Evolutionary conservation across 2,113 vertebrate genomes (phyloP).

Genomic region (Nycticorax nycticorax): DNA sequence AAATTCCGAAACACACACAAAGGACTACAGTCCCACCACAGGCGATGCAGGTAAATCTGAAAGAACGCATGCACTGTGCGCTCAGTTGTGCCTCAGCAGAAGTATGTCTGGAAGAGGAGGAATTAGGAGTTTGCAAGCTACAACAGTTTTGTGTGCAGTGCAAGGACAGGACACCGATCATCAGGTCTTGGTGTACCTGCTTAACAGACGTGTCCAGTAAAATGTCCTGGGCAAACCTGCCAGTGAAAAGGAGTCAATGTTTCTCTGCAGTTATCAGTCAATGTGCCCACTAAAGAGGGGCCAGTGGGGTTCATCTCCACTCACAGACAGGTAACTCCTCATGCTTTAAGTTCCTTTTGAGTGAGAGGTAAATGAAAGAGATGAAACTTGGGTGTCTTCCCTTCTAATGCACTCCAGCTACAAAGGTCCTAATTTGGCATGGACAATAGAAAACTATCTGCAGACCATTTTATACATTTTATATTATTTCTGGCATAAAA

Average conservation of each 20-base stretch:
- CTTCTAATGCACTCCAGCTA: background rate
- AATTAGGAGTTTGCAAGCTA: background rate
- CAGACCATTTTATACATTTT: background rate
- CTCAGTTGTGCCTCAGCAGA: background rate
- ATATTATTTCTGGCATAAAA: background rate
- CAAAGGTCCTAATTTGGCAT: background rate
- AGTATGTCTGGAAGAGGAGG: background rate
- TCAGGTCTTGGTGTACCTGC: background rate
- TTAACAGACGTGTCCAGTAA: background rate
- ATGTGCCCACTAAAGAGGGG: background rate
- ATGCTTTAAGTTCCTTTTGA: background rate
- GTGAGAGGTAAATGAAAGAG: background rate
- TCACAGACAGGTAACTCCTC: background rate
- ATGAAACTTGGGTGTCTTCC: background rate
- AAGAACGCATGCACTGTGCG: background rate
- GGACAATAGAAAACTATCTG: background rate
- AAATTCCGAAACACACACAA: constrained; percentile 42
- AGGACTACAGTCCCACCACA: constrained; percentile 15
- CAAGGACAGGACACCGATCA: background rate
- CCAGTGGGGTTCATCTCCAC: background rate
- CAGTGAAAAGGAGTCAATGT: background rate
- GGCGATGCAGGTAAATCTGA: background rate
- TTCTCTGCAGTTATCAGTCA: background rate
- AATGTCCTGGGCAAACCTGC: background rate
- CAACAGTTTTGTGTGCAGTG: background rate